Base-by-base conservation (phyloP, 2,888 invertebrate genomes). In the Buathra laborator region DNA sequence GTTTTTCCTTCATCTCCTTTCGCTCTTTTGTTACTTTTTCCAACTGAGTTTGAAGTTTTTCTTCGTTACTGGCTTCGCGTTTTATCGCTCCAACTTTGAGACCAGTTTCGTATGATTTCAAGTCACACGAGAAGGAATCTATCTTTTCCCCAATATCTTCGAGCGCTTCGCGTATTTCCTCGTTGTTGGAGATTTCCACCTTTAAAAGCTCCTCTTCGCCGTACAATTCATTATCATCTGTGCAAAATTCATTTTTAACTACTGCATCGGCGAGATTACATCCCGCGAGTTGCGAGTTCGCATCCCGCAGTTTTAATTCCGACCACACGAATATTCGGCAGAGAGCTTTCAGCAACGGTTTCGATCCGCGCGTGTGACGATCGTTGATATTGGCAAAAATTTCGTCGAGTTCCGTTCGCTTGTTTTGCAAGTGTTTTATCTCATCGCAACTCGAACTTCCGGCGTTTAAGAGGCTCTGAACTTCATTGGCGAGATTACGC, bases 1-100 rank as follows among this genome's bases (percentile, higher is more conserved):
- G 84, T 67, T 91, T 93, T 3, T 89, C 89, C 71, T 89, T 90
- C 12, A 92, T 56, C 43, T 92, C 89, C 66, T 89, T 90, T 10
- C 86, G 89, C 81, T 92, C 91, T 59, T 89, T 91, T 0, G 43
- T 82, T 0, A 92, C 24, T 32, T 87, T 86, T 5, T 91, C 89
- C 9, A 92, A 71, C 37, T 89, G 87, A 2, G 56, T 72, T 16
- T 90, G 89, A 7, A 90, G 71, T 43, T 90, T 90, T 16, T 90
- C 90, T 43, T 92, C 90, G 29, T 48, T 32, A 7, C 86, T 86
- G 2, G 86, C 79, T 43, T 88, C 88, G 24, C 86, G 77, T 78
- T 90, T 91, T 0, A 89, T 81, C 32, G 84, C 71, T 2, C 89
- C 88, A 3, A 72, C 78, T 66, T 89, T 88, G 12, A 89, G 59